Percentiles rank a stretch among this genome's conserved stretches.
Conservation (phyloP, 2,797 vertebrate species). For the Clamator glandarius region DNA sequence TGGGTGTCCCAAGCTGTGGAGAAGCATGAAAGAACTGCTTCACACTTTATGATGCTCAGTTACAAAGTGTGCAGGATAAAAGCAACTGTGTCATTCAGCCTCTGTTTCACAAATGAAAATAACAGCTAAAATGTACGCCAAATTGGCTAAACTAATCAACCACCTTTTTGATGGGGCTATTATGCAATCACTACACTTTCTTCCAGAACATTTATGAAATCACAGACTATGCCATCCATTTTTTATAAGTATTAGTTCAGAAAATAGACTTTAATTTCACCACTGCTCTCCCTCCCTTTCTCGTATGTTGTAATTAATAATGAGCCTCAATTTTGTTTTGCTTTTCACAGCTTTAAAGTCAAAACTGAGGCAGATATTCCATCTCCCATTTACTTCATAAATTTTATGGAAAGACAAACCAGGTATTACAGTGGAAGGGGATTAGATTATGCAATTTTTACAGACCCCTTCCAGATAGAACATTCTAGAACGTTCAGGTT, state of each 20-base stretch:
- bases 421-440: neutral
- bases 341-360: constrained; percentile 12
- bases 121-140: constrained; percentile 66
- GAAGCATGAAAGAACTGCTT: neutral
- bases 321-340: neutral
- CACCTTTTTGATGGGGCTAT: constrained; percentile 58
- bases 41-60: neutral
- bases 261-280: constrained; percentile 53
- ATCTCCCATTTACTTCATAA: neutral
- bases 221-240: constrained; percentile 32
- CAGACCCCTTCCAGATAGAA: too few species aligned
- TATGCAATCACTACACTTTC: constrained; percentile 70
- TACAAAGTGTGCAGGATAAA: neutral
- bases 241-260: constrained; percentile 64
- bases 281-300: neutral
- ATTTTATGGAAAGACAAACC: neutral
- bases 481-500: neutral
- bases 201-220: constrained; percentile 74
- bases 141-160: constrained; percentile 72
- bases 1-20: neutral
- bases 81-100: constrained; percentile 14
- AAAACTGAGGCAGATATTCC: neutral
- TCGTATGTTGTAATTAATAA: constrained; percentile 46
- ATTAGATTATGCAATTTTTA: fast-evolving
- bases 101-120: constrained; percentile 68